Percentiles rank a stretch among this genome's conserved stretches.
Conservation (phyloP, 2,797 vertebrate species). For the Nasua narica region DNA sequence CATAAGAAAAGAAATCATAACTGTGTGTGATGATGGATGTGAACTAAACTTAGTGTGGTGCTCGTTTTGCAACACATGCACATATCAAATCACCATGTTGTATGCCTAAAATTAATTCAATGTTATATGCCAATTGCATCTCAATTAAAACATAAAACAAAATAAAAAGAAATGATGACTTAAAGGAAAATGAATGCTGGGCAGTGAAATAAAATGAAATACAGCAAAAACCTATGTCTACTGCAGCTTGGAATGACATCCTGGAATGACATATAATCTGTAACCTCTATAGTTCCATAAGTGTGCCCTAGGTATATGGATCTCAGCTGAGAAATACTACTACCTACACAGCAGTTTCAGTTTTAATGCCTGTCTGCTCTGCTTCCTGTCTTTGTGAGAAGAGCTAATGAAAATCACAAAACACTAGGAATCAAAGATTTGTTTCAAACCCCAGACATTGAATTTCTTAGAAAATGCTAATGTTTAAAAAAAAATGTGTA, state of each 20-base stretch:
- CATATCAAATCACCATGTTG: neutral
- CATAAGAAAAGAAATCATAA: neutral
- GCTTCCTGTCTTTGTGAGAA: neutral
- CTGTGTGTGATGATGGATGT: neutral
- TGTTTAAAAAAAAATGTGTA: neutral
- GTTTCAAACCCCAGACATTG: neutral
- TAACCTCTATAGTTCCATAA: neutral
- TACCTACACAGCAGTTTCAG: neutral
- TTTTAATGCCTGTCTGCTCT: neutral
- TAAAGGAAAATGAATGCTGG: neutral
- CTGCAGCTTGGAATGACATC: too few relatives aligned
- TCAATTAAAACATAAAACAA: neutral
- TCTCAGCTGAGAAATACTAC: neutral
- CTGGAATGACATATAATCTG: neutral
- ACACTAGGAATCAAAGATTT: neutral
- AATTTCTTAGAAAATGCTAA: neutral
- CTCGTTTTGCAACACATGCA: neutral
- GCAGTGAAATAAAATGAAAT: neutral
- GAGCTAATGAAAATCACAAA: neutral
- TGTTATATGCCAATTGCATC: neutral
- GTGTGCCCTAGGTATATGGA: neutral
- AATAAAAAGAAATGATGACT: neutral
- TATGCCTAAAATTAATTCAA: neutral
- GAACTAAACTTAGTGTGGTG: neutral
- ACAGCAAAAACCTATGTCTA: neutral